Evolutionary conservation across 1,140 invertebrate genomes (phyloP), one percentile per base, ranked within the genome.

Genomic region (Ctenoplectra terminalis): DNA sequence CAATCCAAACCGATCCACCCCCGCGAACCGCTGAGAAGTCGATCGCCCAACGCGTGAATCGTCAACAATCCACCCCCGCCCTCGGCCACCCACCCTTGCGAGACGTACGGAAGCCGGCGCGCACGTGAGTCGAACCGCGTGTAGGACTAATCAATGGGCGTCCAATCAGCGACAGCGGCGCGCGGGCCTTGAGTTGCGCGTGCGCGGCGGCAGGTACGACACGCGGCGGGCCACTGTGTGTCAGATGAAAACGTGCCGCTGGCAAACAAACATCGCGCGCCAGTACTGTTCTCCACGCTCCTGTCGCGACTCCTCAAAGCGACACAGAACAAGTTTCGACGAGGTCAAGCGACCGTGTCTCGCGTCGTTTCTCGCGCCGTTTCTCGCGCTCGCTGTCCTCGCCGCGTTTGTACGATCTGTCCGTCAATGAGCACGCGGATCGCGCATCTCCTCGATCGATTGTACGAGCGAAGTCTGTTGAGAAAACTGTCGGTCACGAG

Each of bases 401-500:
- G 13, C 37, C 31, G n/a, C 74, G 40, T 61, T 50, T 40, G 61
- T n/a, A n/a, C 37, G 13, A 40, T 64, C 34, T 26, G 34, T 17
- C 37, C 61, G n/a, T 64, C 34, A 40, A 64, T 64, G 61, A 34
- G 37, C 82, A 54, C 63, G 74, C 74, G 77, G 83, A 80, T 88
- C 83, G 86, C 74, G 79, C 82, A 69, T 75, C 84, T 81, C 67
- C 84, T 83, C 72, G 79, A 76, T 82, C 79, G 83, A 82, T 70
- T 83, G 83, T 85, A 84, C 84, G 37, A 37, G 37, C 61, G n/a
- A 23, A 84, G 88, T 91, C 88, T 91, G 87, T 86, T 86, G 91
- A 92, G 92, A 91, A 92, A 92, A 91, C 90, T 81, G 87, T 91
- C 90, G 90, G 91, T 92, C 91, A 91, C 86, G 87, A 78, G 84